Percentiles rank a stretch among this genome's conserved stretches.
phyloP scores from a whole-genome alignment of 2,888 invertebrate genomes.

The Lasioglossum figueresi region DNA sequence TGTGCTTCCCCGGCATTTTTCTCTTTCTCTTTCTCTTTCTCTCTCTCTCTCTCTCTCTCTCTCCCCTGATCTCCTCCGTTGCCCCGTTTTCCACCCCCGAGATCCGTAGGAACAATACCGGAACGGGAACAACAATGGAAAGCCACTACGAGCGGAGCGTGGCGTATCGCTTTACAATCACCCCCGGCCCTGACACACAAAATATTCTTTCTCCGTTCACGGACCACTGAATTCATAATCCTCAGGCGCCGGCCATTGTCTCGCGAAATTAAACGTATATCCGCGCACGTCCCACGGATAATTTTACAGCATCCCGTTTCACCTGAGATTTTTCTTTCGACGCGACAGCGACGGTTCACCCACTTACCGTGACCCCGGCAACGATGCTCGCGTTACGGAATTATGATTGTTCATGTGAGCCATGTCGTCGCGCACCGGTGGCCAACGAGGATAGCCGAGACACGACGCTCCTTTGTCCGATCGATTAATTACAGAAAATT shows the following conservation, averaged over 20 bases:
- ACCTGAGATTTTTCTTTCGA: neutral
- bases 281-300: constrained; percentile 32
- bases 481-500: neutral
- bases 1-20: constrained; percentile 22
- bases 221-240: constrained; percentile 54
- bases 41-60: constrained; percentile 32
- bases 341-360: neutral
- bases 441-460: neutral
- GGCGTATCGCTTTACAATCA: constrained; percentile 65
- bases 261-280: constrained; percentile 56
- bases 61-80: neutral
- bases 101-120: constrained; percentile 54
- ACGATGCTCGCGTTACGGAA: neutral
- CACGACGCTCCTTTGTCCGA: neutral
- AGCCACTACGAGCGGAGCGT: constrained; percentile 58
- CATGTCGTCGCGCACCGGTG: neutral
- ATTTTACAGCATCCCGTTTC: constrained; percentile 5
- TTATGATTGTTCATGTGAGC: neutral
- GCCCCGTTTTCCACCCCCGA: constrained; percentile 20
- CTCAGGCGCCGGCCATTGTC: constrained; percentile 42
- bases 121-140: constrained; percentile 57
- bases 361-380: neutral
- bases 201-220: constrained; percentile 48
- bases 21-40: constrained; percentile 22
- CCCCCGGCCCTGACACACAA: constrained; percentile 59